Evolutionary conservation across 2,888 invertebrate genomes (phyloP).

Genomic region (Scaptomyza caliginosa): DNA sequence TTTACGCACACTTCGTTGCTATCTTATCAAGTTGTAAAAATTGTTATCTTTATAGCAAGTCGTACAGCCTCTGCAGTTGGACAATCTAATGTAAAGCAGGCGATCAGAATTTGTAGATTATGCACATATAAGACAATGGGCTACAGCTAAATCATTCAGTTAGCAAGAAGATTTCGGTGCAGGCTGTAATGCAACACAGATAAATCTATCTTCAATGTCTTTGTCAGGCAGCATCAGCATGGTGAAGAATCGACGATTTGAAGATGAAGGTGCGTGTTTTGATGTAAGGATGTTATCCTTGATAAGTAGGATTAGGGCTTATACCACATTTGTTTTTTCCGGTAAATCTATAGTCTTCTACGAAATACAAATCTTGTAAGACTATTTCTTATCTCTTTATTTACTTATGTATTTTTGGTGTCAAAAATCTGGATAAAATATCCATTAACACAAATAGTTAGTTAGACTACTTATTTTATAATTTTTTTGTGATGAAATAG

Average conservation of each 20-base stretch:
- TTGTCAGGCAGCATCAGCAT: conserved; percentile 40
- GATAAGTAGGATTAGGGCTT: too few species aligned
- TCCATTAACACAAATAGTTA: not conserved
- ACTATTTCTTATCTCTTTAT: too few species aligned
- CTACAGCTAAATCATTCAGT: conserved; percentile 22
- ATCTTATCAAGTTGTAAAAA: conserved; percentile 37
- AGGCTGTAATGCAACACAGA: conserved; percentile 16
- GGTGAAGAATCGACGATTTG: conserved; percentile 82
- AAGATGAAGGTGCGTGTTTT: conserved; percentile 67
- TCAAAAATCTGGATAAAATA: not conserved
- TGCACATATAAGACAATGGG: conserved; percentile 25
- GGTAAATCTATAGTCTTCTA: too few species aligned
- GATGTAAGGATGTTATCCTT: not conserved
- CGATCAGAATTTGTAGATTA: conserved; percentile 4
- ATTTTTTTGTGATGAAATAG: too few species aligned
- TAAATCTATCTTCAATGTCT: not conserved
- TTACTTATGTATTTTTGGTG: not conserved
- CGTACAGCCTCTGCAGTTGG: not conserved
- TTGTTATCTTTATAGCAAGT: not conserved
- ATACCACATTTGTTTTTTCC: too few species aligned
- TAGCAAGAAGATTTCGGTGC: not conserved
- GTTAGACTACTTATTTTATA: not conserved
- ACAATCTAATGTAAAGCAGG: not conserved
- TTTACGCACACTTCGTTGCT: conserved; percentile 1
- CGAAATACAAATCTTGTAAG: too few species aligned